Conservation (phyloP, 1,140 invertebrate species). For the Thrips palmi region DNA sequence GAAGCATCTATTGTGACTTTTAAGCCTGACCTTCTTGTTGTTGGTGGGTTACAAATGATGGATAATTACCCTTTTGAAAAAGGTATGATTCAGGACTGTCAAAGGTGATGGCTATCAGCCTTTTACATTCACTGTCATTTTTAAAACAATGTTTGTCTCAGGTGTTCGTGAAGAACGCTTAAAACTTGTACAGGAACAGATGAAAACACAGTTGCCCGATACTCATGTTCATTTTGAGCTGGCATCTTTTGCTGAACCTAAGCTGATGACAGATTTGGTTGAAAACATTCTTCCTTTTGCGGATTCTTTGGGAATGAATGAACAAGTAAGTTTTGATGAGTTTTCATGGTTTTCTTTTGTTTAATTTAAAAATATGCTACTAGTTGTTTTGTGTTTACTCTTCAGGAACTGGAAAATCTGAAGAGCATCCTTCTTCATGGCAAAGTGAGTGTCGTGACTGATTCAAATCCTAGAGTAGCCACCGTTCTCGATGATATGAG, state of each 20-base stretch:
- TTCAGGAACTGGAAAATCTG: conserved; percentile 55
- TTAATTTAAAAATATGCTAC: not conserved
- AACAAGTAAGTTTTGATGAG: conserved; percentile 35
- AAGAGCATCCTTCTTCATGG: conserved; percentile 46
- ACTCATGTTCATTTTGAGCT: conserved; percentile 73
- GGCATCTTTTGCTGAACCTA: conserved; percentile 63
- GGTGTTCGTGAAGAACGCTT: conserved; percentile 43
- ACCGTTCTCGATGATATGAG: conserved; percentile 70
- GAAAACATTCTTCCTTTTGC: conserved; percentile 51
- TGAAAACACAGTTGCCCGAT: conserved; percentile 33
- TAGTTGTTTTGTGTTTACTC: conserved; percentile 10
- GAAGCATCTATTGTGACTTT: conserved; percentile 39
- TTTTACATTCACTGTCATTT: conserved; percentile 1
- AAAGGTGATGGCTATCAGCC: conserved; percentile 1
- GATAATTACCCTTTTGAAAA: conserved; percentile 62
- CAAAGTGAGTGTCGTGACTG: conserved; percentile 52
- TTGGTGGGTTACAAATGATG: conserved; percentile 81
- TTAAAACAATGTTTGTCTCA: conserved; percentile 20
- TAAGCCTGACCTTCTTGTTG: conserved; percentile 53
- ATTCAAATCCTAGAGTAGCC: conserved; percentile 63
- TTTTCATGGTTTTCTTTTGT: not conserved
- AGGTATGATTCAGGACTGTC: conserved; percentile 23
- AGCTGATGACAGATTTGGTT: conserved; percentile 44
- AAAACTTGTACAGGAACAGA: conserved; percentile 43
- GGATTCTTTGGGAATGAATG: conserved; percentile 82